Evolutionary conservation across 2,113 vertebrate genomes (phyloP).

Genomic region (Haemorhous mexicanus): DNA sequence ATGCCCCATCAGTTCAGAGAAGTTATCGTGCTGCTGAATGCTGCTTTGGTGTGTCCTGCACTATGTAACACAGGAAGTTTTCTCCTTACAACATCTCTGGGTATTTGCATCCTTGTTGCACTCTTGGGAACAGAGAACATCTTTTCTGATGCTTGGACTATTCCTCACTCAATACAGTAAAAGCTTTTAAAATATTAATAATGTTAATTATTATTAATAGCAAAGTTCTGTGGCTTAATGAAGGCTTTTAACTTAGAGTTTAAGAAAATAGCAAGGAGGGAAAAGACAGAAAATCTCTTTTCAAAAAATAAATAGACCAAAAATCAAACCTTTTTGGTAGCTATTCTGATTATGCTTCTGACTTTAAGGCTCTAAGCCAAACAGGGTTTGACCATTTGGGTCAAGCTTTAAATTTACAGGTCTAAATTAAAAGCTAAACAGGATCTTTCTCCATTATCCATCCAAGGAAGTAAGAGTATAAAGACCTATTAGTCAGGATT

Average conservation of each 20-base stretch:
- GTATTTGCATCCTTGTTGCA: not conserved
- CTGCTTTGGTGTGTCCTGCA: not conserved
- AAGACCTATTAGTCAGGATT: slow-evolving; percentile 2
- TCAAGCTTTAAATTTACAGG: not conserved
- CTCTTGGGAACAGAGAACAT: not conserved
- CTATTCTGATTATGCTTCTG: not conserved
- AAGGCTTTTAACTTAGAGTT: not conserved
- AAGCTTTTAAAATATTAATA: not conserved
- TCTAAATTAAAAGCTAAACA: not conserved
- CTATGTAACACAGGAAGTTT: not conserved
- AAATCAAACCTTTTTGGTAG: not conserved
- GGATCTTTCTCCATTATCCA: not conserved
- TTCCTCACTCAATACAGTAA: not conserved
- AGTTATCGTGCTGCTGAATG: not conserved
- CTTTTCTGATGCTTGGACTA: not conserved
- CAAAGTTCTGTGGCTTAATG: not conserved
- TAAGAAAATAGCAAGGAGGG: not conserved
- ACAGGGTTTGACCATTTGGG: not conserved
- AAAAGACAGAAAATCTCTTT: not conserved
- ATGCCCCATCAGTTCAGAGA: not conserved
- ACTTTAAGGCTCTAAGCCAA: not conserved
- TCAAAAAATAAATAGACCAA: not conserved
- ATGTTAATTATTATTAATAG: not conserved
- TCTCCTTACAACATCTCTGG: not conserved
- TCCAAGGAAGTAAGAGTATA: not conserved